phyloP scores from a whole-genome alignment of 2,888 invertebrate genomes.

The Acholoe squamosa region DNA sequence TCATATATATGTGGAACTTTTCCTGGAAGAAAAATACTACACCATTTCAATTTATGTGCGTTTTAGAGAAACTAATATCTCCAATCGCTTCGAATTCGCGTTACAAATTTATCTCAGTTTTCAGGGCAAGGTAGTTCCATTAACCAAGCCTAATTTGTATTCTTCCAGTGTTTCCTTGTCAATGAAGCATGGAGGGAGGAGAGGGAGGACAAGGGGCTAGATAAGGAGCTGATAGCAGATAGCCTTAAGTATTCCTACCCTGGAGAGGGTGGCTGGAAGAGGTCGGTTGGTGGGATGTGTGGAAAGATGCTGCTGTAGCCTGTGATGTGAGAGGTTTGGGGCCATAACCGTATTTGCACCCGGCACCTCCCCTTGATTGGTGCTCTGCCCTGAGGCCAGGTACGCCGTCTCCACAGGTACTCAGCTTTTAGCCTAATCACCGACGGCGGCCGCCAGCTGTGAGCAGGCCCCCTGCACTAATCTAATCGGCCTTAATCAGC shows the following conservation, averaged over 20 bases:
- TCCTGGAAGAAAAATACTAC: too few species aligned
- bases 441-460: conserved; percentile 1
- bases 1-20: too few species aligned
- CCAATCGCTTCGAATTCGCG: too few species aligned
- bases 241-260: conserved; percentile 1
- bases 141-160: conserved; percentile 39
- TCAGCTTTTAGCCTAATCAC: conserved; percentile 61
- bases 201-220: not conserved
- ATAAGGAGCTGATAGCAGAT: not conserved
- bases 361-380: conserved; percentile 42
- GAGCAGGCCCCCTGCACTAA: conserved; percentile 44
- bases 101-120: not conserved
- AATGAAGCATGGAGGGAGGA: not conserved
- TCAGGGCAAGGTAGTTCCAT: not conserved
- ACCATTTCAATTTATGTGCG: too few species aligned
- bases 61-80: too few species aligned
- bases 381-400: conserved; percentile 38
- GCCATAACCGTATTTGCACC: conserved; percentile 36
- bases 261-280: not conserved
- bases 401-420: conserved; percentile 51
- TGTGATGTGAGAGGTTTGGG: not conserved
- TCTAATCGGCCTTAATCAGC: conserved; percentile 57
- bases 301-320: not conserved
- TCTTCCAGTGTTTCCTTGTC: conserved; percentile 10
- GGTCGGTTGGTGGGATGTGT: not conserved